phyloP scores from a whole-genome alignment of 2,888 invertebrate genomes.

The Drosophila ochracea region DNA sequence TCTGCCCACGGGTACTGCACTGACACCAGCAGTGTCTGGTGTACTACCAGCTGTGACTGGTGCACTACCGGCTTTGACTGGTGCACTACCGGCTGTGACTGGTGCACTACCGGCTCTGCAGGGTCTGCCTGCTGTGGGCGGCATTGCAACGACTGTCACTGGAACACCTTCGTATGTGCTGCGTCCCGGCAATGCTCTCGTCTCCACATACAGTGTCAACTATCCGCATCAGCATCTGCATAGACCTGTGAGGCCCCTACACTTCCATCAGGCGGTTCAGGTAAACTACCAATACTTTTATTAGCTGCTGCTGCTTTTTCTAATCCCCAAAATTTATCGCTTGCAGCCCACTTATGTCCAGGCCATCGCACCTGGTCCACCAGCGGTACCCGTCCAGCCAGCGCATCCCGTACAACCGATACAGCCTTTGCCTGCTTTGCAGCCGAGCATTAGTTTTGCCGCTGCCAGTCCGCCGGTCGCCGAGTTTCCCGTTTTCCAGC shows the following conservation, averaged over 20 bases:
- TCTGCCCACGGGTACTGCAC: constrained; percentile 17
- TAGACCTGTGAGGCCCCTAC: constrained; percentile 65
- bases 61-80: constrained; percentile 4
- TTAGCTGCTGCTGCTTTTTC: background rate
- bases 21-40: constrained; percentile 18
- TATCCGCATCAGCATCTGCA: constrained; percentile 82
- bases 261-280: constrained; percentile 64
- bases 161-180: constrained; percentile 73
- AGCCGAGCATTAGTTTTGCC: constrained; percentile 47
- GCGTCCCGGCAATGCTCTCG: constrained; percentile 82
- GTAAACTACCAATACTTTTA: constrained; percentile 18
- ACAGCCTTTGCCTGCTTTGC: constrained; percentile 34
- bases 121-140: constrained; percentile 36
- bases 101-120: constrained; percentile 16
- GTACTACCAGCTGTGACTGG: constrained; percentile 14
- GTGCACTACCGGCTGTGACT: constrained; percentile 1
- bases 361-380: constrained; percentile 43
- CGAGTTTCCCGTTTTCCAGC: constrained; percentile 51
- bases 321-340: background rate
- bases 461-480: constrained; percentile 35
- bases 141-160: constrained; percentile 44
- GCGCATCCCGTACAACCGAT: constrained; percentile 43
- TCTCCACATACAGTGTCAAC: constrained; percentile 83
- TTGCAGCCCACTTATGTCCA: constrained; percentile 62
- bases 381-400: constrained; percentile 29